Conservation (phyloP, 1,140 invertebrate genomes). For the Heliconius congener region DNA sequence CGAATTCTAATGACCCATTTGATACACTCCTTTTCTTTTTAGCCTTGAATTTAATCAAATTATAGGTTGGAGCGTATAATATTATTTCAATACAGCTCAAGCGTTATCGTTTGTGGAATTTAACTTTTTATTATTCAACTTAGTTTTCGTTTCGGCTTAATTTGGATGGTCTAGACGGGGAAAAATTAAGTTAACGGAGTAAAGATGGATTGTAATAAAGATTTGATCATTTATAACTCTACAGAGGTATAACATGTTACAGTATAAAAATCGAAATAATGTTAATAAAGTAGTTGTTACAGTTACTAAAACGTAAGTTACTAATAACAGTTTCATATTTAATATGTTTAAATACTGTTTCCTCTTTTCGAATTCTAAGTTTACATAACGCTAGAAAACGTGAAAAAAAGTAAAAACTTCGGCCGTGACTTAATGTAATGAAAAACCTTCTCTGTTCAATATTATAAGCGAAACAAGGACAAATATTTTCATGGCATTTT, state of each 20-base stretch:
- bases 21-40: constrained; percentile 73
- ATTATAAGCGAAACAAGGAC: constrained; percentile 60
- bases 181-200: constrained; percentile 33
- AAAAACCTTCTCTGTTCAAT: constrained; percentile 55
- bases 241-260: too few species aligned
- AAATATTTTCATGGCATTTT: constrained; percentile 72
- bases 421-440: constrained; percentile 64
- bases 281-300: neutral
- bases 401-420: constrained; percentile 36
- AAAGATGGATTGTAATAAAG: constrained; percentile 1
- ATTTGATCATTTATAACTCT: neutral
- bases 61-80: constrained; percentile 78
- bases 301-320: neutral
- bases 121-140: constrained; percentile 74
- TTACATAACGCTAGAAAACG: constrained; percentile 31
- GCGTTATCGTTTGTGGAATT: constrained; percentile 77
- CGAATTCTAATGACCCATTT: constrained; percentile 77
- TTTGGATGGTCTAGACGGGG: constrained; percentile 71
- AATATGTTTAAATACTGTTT: neutral
- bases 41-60: constrained; percentile 77
- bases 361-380: neutral
- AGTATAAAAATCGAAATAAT: neutral
- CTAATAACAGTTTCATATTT: neutral
- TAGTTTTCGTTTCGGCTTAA: constrained; percentile 65
- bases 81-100: constrained; percentile 78